These are phyloP conservation scores for Drosophila triauraria DNA, from an alignment of 1,140 invertebrate species.

Conservation along the genomic window DNA sequence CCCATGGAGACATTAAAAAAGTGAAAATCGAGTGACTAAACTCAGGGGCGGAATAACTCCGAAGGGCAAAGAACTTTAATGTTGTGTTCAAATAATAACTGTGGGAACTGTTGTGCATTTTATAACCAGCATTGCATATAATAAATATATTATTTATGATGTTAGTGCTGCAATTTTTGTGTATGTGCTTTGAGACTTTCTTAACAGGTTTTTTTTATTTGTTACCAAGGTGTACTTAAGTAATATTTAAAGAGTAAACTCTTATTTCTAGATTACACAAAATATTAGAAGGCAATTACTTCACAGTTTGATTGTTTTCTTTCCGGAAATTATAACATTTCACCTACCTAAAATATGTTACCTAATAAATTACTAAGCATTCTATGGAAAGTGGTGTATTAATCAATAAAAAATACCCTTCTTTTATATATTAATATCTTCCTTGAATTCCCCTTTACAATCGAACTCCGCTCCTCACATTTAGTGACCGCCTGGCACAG, in stretches of 20 bases:
- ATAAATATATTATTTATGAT: slow-evolving; percentile 24
- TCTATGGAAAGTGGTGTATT: neutral
- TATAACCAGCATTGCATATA: neutral
- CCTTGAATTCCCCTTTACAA: fast-evolving
- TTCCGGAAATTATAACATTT: neutral
- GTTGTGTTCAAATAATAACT: neutral
- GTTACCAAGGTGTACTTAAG: neutral
- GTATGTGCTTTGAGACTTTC: neutral
- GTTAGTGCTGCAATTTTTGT: slow-evolving; percentile 5
- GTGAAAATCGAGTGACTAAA: slow-evolving; percentile 64
- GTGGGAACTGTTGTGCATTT: slow-evolving; percentile 17
- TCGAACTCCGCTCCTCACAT: slow-evolving; percentile 20
- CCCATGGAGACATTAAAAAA: slow-evolving; percentile 69
- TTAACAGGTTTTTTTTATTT: slow-evolving; percentile 12
- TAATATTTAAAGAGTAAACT: neutral
- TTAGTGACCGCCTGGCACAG: slow-evolving; percentile 54
- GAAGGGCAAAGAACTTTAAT: slow-evolving; percentile 10
- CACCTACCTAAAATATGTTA: too few relatives aligned
- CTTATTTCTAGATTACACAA: neutral
- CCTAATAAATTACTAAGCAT: neutral
- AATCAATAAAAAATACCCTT: neutral
- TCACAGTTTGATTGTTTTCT: neutral
- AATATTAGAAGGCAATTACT: neutral
- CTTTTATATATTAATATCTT: neutral
- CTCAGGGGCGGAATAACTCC: slow-evolving; percentile 23